Conservation (phyloP, 2,113 vertebrate genomes). For the Meriones unguiculatus region DNA sequence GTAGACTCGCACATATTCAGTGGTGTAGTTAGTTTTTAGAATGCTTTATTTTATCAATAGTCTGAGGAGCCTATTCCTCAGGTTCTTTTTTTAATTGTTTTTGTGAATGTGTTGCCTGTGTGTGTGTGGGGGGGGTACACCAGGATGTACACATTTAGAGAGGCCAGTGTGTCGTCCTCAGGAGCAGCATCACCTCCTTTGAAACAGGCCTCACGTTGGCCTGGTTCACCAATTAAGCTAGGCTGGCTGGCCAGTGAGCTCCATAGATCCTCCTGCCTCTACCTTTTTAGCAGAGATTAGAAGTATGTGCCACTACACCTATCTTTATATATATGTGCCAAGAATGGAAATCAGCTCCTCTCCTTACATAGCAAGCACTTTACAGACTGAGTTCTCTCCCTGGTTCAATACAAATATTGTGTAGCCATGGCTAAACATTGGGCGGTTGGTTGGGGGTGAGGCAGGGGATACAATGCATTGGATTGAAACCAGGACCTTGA, state of each 20-base stretch:
- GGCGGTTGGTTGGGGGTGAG: too few relatives aligned
- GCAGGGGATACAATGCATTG: neutral
- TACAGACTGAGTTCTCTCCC: neutral
- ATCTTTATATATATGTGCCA: neutral
- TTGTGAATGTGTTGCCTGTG: neutral
- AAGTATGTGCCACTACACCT: neutral
- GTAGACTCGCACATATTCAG: slow-evolving; percentile 9
- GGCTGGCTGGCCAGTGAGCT: neutral
- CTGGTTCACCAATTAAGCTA: neutral
- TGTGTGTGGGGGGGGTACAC: neutral
- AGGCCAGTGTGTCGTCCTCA: neutral
- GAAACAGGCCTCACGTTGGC: neutral
- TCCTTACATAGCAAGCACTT: neutral
- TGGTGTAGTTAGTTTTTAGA: slow-evolving; percentile 43
- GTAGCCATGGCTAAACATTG: neutral
- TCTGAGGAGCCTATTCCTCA: slow-evolving; percentile 41
- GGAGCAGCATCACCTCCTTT: neutral
- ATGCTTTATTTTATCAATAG: slow-evolving; percentile 47
- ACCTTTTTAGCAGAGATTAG: neutral
- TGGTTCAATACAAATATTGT: neutral
- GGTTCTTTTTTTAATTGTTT: slow-evolving; percentile 43
- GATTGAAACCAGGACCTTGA: neutral
- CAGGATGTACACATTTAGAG: neutral
- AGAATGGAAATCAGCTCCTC: neutral
- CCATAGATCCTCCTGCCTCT: neutral